Conservation (phyloP, 2,888 invertebrate species). For the Acanthosepion pharaonis region DNA sequence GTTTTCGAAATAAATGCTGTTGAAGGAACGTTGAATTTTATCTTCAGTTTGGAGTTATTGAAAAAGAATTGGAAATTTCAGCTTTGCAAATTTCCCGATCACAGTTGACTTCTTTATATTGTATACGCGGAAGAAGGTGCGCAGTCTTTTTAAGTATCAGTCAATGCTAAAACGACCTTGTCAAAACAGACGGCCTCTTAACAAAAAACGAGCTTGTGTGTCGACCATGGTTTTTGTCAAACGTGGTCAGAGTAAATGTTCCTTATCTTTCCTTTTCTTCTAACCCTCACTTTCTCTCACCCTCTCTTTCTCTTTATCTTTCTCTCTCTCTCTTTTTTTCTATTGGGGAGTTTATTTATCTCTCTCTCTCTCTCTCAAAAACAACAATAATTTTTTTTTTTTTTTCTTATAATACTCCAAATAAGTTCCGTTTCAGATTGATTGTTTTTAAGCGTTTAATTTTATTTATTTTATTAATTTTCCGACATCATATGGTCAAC, state of each 20-base stretch:
- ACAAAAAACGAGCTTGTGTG: not conserved
- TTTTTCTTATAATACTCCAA: not conserved
- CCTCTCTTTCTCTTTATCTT: not conserved
- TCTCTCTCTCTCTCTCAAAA: not conserved
- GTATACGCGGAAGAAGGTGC: not conserved
- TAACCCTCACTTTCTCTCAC: not conserved
- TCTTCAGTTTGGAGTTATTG: too few relatives aligned
- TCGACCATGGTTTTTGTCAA: not conserved
- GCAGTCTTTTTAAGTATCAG: not conserved
- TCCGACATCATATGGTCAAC: not conserved
- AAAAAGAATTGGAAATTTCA: too few relatives aligned
- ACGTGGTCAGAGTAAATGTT: not conserved
- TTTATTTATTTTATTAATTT: conserved; percentile 17
- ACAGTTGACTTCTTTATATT: too few relatives aligned
- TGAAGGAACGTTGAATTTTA: not conserved
- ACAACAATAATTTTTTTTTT: too few relatives aligned
- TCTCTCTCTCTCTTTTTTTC: not conserved
- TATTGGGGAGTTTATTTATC: too few relatives aligned
- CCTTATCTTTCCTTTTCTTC: not conserved
- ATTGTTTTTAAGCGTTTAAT: conserved; percentile 10
- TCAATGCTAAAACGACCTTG: not conserved
- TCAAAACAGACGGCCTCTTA: not conserved
- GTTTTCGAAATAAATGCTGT: not conserved
- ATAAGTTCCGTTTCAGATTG: not conserved
- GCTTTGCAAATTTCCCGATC: not conserved